Evolutionary conservation across 1,140 invertebrate genomes (phyloP).

Genomic region (Drosophila ananassae): DNA sequence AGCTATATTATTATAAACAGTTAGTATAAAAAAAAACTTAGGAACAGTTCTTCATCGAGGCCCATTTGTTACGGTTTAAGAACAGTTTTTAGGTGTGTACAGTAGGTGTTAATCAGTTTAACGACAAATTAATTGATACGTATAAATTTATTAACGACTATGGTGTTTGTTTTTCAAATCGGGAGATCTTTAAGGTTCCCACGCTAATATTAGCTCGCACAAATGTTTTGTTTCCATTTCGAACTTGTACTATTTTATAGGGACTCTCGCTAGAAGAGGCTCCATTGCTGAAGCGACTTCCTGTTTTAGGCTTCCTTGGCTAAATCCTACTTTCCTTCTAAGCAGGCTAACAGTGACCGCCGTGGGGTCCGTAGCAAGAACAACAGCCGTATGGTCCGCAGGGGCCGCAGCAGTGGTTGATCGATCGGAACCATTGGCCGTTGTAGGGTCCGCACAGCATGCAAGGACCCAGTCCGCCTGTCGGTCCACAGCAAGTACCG

Average conservation of each 20-base stretch:
- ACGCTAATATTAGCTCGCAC: not conserved
- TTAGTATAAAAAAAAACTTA: too few species aligned
- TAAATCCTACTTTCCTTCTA: slow-evolving; percentile 61
- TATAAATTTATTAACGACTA: slow-evolving; percentile 27
- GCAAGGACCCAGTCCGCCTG: slow-evolving; percentile 64
- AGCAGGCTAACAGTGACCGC: slow-evolving; percentile 67
- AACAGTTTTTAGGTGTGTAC: too few species aligned
- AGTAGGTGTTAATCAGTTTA: too few species aligned
- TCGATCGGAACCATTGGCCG: slow-evolving; percentile 62
- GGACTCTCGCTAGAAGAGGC: not conserved
- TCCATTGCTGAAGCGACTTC: not conserved
- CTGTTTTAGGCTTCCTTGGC: not conserved
- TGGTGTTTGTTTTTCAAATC: not conserved
- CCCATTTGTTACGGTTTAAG: too few species aligned
- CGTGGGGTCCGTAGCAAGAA: slow-evolving; percentile 65
- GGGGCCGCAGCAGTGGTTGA: slow-evolving; percentile 69
- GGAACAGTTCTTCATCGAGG: too few species aligned
- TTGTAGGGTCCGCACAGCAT: slow-evolving; percentile 68
- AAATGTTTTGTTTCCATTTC: slow-evolving; percentile 5
- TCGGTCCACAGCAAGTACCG: slow-evolving; percentile 68
- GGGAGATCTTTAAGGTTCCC: not conserved
- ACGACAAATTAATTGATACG: not conserved
- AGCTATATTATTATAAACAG: too few species aligned
- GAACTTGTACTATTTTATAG: not conserved
- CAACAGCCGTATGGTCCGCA: slow-evolving; percentile 69